Conservation (phyloP, 2,797 vertebrate genomes). For the Sciaenops ocellatus region DNA sequence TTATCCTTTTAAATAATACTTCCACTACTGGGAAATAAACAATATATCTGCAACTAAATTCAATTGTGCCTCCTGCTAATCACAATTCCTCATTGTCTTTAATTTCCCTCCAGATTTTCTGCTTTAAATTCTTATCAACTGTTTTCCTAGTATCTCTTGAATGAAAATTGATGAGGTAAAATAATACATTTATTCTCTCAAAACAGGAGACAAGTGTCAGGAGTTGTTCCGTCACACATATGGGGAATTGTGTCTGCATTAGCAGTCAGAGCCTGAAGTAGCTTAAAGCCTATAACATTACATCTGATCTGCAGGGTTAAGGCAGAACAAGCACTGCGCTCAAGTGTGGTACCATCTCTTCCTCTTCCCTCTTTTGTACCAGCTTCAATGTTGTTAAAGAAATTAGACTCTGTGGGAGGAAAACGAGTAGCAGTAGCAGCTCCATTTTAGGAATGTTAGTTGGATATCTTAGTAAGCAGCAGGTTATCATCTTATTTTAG, state of each 20-base stretch:
- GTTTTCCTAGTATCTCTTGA: constrained; percentile 1
- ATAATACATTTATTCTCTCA: constrained; percentile 19
- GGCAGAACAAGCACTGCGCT: constrained; percentile 66
- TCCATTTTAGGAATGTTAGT: constrained; percentile 51
- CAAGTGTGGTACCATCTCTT: constrained; percentile 41
- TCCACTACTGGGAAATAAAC: constrained; percentile 23
- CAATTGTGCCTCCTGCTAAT: constrained; percentile 21
- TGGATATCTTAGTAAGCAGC: constrained; percentile 2
- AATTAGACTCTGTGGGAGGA: constrained; percentile 44
- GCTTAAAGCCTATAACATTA: constrained; percentile 72
- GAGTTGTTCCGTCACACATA: constrained; percentile 36
- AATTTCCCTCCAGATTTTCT: constrained; percentile 26
- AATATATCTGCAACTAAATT: constrained; percentile 19
- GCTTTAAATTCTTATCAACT: constrained; percentile 6
- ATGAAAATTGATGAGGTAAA: constrained; percentile 16
- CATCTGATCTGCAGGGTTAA: constrained; percentile 74
- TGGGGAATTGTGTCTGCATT: constrained; percentile 61
- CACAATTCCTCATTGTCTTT: constrained; percentile 18
- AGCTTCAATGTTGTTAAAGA: constrained; percentile 46
- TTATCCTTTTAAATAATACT: constrained; percentile 18
- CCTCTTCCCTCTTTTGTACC: constrained; percentile 34
- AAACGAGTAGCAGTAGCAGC: constrained; percentile 32
- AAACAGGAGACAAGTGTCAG: not conserved
- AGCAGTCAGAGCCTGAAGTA: constrained; percentile 66
- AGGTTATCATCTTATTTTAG: constrained; percentile 5